Evolutionary conservation across 1,140 invertebrate species (phyloP).

Genomic region (Trissolcus basalis): DNA sequence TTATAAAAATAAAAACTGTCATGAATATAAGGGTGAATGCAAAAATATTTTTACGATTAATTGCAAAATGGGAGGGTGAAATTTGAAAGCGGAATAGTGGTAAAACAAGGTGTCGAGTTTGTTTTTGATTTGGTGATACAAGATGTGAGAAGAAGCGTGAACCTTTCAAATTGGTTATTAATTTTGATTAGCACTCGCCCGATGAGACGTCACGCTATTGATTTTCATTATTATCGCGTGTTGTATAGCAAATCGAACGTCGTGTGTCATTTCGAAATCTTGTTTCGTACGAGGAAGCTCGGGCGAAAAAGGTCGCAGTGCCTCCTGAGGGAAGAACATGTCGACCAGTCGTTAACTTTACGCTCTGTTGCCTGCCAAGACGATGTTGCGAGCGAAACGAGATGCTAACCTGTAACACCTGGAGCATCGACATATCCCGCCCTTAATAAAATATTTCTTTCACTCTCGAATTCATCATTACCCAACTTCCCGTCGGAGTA

Average conservation of each 20-base stretch:
- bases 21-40: no score
- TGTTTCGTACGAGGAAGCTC: slow-evolving; percentile 48
- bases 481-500: slow-evolving; percentile 34
- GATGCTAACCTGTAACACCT: slow-evolving; percentile 52
- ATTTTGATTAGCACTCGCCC: background rate
- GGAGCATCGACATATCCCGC: slow-evolving; percentile 26
- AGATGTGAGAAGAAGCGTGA: no score
- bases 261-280: slow-evolving; percentile 56
- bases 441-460: slow-evolving; percentile 55
- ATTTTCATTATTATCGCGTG: slow-evolving; percentile 55
- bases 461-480: slow-evolving; percentile 47
- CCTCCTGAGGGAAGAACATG: slow-evolving; percentile 57
- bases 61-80: no score
- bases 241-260: slow-evolving; percentile 57
- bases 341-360: slow-evolving; percentile 61
- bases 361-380: slow-evolving; percentile 56
- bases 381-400: slow-evolving; percentile 44
- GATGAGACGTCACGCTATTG: slow-evolving; percentile 29
- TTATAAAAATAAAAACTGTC: no score
- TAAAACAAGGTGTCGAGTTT: no score
- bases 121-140: no score
- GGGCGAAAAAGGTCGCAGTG: slow-evolving; percentile 41
- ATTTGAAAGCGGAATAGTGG: no score
- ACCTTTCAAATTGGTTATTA: background rate
- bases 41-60: no score